Base-by-base conservation (phyloP, 2,888 invertebrate genomes). In the Lasioglossum malachurum region DNA sequence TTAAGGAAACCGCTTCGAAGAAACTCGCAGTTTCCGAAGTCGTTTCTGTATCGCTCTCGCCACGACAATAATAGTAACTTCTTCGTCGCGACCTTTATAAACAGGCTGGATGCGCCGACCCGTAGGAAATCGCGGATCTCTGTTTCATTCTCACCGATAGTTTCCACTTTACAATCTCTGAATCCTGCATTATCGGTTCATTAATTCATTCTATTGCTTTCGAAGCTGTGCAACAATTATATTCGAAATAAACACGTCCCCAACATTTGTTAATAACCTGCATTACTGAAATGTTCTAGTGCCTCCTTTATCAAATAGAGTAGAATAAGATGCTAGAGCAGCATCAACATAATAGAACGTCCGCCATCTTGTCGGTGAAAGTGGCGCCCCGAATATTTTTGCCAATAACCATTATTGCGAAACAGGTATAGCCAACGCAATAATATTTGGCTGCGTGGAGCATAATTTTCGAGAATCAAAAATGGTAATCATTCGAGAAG, bases 1-100 rank as follows among this genome's bases (percentile, higher is more conserved):
- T 75, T 72, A 41, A 41, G 71, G 35, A 72, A 76, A 75, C 27
- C 23, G 57, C 23, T 35, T 31, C 69, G 10, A 44, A 71, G 23
- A 31, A 79, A 46, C 53, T 31, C 35, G 23, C 38, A 23, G 69
- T 23, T 38, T 67, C 12, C 69, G 69, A 67, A 67, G 67, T 57
- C 57, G 46, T 27, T 64, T 64, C 60, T 27, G 53, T 14, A 5
- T 14, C 60, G 60, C 60, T 31, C 60, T 31, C 31, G 31, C 16
- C 16, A 2, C 27, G 27, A 5, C 7, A 31, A 64, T 31, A 31
- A 64, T 31, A 31, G 31, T 31, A 14, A 27, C 60, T 27, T 31
- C 2, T 64, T 16, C 60, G 14, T 1, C 27, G 16, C 27, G 60
- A 31, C 53, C 53, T 53, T 53, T 53, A 8, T 0, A 19, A 53